These are phyloP conservation scores for Hyppa rectilinea DNA, from an alignment of 2,888 invertebrate genomes.

Conservation along the genomic window DNA sequence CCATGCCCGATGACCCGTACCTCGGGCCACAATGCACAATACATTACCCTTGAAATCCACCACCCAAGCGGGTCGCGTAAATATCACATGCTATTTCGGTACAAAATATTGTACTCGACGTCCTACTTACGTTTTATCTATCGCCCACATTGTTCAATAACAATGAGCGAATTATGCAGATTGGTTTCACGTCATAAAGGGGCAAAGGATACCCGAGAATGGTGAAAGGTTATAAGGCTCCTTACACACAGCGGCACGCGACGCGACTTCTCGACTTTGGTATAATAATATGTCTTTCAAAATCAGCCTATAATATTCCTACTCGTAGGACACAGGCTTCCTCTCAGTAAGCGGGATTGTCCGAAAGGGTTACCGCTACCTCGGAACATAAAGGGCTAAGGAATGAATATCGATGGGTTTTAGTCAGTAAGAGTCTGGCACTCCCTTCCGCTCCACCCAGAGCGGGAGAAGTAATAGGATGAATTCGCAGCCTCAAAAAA, in stretches of 20 bases:
- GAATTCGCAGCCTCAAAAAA: no score
- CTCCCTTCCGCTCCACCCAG: no score
- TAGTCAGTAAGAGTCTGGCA: no score
- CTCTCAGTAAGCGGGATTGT: no score
- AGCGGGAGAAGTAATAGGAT: no score
- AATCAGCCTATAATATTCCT: no score
- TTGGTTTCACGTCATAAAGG: conserved; percentile 22
- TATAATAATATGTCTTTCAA: no score
- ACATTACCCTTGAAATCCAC: conserved; percentile 47
- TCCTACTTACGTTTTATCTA: conserved; percentile 40
- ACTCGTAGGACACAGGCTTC: no score
- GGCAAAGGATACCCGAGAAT: conserved; percentile 19
- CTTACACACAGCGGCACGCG: background rate
- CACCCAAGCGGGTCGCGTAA: conserved; percentile 25
- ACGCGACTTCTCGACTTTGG: background rate
- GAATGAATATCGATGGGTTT: no score
- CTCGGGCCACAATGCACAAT: conserved; percentile 40
- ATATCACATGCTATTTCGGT: conserved; percentile 47
- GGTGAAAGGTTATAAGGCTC: conserved; percentile 15
- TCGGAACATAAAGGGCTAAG: no score
- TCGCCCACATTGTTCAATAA: conserved; percentile 25
- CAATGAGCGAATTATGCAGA: conserved; percentile 28
- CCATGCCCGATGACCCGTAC: conserved; percentile 47
- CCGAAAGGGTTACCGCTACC: no score
- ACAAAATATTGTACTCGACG: conserved; percentile 37